Percentiles rank a stretch among this genome's conserved stretches.
phyloP scores from a whole-genome alignment of 2,888 invertebrate genomes.

The Elmis aenea region DNA sequence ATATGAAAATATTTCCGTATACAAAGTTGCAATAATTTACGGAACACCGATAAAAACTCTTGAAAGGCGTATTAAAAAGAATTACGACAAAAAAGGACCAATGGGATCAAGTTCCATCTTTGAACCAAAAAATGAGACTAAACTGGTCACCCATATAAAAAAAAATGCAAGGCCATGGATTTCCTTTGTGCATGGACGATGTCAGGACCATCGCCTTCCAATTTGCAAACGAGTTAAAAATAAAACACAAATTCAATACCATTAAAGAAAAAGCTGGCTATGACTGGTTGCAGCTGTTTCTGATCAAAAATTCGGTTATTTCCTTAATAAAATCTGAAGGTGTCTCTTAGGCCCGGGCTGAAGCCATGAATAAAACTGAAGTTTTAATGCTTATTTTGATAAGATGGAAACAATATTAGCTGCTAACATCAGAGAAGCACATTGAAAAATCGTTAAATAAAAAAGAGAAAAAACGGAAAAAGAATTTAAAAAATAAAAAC shows the following conservation, averaged over 20 bases:
- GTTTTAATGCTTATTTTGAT: too few species aligned
- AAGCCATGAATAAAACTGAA: constrained; percentile 29
- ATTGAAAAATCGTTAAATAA: too few species aligned
- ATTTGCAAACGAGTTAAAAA: constrained; percentile 3
- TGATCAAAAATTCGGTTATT: constrained; percentile 25
- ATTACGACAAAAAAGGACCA: constrained; percentile 1
- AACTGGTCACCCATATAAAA: constrained; percentile 21
- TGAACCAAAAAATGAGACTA: constrained; percentile 18
- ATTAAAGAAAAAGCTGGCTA: constrained; percentile 27
- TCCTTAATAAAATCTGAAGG: constrained; percentile 31
- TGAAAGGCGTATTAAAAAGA: constrained; percentile 7
- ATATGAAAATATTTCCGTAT: constrained; percentile 1
- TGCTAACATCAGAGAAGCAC: too few species aligned
- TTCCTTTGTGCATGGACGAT: constrained; percentile 1
- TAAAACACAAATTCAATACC: constrained; percentile 16
- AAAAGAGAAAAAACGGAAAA: too few species aligned
- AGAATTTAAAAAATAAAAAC: too few species aligned
- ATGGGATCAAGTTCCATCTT: constrained; percentile 7
- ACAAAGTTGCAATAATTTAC: constrained; percentile 5
- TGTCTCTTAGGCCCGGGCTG: constrained; percentile 26
- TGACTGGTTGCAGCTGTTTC: too few species aligned
- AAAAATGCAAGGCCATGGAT: constrained; percentile 22
- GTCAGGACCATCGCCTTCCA: constrained; percentile 7
- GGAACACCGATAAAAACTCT: constrained; percentile 7
- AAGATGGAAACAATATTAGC: too few species aligned